phyloP scores from a whole-genome alignment of 2,113 vertebrate species.

The Thermophis baileyi region DNA sequence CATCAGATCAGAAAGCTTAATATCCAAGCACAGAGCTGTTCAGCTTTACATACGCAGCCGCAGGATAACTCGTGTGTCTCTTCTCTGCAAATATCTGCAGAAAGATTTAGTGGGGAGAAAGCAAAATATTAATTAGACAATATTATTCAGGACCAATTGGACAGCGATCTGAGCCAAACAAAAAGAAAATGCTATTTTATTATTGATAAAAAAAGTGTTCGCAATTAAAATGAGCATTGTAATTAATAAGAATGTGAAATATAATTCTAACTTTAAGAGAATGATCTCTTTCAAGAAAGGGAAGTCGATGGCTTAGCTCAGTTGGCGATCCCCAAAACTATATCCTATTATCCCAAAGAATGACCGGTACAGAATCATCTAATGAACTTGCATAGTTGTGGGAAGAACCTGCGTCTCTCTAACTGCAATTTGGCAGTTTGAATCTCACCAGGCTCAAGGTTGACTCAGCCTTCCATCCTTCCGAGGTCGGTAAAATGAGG shows the following conservation, averaged over 20 bases:
- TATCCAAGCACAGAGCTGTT: not conserved
- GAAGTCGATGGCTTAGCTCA: not conserved
- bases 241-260: not conserved
- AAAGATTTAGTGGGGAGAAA: not conserved
- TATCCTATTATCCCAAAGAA: not conserved
- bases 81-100: not conserved
- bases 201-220: not conserved
- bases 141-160: not conserved
- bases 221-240: not conserved
- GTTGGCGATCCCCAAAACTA: not conserved
- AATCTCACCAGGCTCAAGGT: too few species aligned
- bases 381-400: not conserved
- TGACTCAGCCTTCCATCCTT: too few species aligned
- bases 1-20: not conserved
- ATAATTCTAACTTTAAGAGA: not conserved
- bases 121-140: not conserved
- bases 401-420: not conserved
- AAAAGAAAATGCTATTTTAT: not conserved
- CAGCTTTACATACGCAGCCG: not conserved
- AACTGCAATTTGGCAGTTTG: too few species aligned
- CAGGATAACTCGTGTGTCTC: not conserved
- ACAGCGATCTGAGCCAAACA: not conserved
- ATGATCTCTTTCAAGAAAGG: not conserved
- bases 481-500: too few species aligned
- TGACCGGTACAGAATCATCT: not conserved